These are phyloP conservation scores for Gobio occitaniae DNA, from an alignment of 2,797 vertebrate species.

Conservation along the genomic window DNA sequence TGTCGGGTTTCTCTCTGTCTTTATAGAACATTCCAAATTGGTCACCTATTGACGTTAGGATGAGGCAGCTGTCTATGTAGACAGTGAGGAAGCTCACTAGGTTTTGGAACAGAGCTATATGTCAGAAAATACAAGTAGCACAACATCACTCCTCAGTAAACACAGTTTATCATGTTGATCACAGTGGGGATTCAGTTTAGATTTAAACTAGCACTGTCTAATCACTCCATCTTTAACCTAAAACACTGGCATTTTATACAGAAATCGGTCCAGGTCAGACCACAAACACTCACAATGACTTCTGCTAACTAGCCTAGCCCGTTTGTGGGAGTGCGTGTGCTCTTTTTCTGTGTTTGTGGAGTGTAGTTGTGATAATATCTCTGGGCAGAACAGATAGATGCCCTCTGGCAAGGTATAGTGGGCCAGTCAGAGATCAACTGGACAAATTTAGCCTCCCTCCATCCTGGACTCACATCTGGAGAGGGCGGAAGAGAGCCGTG, in stretches of 20 bases:
- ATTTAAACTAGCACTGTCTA: not conserved
- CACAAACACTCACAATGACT: not conserved
- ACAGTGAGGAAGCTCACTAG: not conserved
- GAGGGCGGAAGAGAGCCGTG: conserved; percentile 1
- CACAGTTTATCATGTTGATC: conserved; percentile 16
- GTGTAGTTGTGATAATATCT: conserved; percentile 78
- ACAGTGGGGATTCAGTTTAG: conserved; percentile 2
- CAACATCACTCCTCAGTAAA: conserved; percentile 2
- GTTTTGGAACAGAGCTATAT: not conserved
- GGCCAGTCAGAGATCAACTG: conserved; percentile 65
- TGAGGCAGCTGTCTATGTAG: not conserved
- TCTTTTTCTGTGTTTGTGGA: conserved; percentile 67
- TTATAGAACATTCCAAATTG: not conserved
- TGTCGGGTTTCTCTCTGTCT: not conserved
- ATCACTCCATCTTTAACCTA: not conserved
- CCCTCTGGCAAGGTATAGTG: conserved; percentile 72
- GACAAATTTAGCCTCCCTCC: conserved; percentile 69
- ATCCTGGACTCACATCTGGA: conserved; percentile 13
- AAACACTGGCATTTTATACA: not conserved
- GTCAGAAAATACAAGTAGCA: not conserved
- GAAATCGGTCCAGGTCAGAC: not conserved
- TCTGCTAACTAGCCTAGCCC: not conserved
- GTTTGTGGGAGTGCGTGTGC: not conserved
- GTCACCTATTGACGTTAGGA: not conserved
- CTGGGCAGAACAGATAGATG: conserved; percentile 75